Base-by-base conservation (phyloP, 2,113 vertebrate species). In the Rutilus rutilus region DNA sequence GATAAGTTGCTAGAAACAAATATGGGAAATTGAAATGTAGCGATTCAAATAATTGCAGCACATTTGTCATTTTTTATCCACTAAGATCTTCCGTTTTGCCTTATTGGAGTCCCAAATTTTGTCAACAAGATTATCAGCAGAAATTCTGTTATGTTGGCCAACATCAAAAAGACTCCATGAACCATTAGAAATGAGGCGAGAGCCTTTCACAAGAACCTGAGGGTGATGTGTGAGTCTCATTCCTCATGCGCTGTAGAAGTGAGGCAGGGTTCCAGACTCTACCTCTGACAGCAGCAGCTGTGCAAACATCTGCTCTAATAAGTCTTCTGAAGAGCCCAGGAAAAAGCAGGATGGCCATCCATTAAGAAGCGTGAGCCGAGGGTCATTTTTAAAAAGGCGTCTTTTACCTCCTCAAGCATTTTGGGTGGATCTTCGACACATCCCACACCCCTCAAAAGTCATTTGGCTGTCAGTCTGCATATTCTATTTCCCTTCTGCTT, bases 221-320 rank as follows among this genome's bases (percentile, higher is more conserved):
- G 84, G 83, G 69, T 84, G 76, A 85, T 88, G 77, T 81, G 84
- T 50, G 73, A 77, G 75, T 71, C 83, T 89, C 87, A 84, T 83
- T 87, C 87, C 90, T 90, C n/a, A 50, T 75, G 39, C 54, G 23
- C 84, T 88, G 89, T 85, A 77, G 86, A 87, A 86, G 45, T 78
- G 83, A 91, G 85, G 64, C 83, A 88, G 86, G 80, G 67, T 75
- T 88, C 74, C 87, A 90, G 92, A 90, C 84, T 85, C 65, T 78
- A 74, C 79, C 86, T 92, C 86, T 23, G 45, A 90, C 86, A 86
- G 80, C 84, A 86, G 88, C 93, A 94, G 93, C 94, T 95, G 93
- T 92, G 62, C 91, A 94, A 94, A 94, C 93, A 95, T 91, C 90
- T 91, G 89, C 91, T 86, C 50, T 86, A 81, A 92, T 83, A 88